Evolutionary conservation across 2,797 vertebrate genomes (phyloP).

Genomic region (Parauchenoglanis punctatus): DNA sequence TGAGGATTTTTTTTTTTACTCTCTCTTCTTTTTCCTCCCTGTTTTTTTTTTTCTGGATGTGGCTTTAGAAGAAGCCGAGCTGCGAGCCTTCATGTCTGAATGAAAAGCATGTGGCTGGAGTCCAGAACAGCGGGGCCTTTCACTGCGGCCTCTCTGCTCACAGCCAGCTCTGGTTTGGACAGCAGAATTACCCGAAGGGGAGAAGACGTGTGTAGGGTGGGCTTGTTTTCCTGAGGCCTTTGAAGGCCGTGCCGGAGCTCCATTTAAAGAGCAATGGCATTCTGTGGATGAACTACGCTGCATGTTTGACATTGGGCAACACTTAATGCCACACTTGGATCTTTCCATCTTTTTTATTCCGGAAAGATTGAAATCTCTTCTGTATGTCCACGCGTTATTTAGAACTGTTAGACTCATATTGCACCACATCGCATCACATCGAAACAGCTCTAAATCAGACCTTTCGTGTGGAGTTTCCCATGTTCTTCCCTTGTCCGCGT

Average conservation of each 20-base stretch:
- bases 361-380: neutral
- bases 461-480: neutral
- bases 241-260: slow-evolving; percentile 32
- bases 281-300: slow-evolving; percentile 1
- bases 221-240: slow-evolving; percentile 50
- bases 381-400: neutral
- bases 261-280: slow-evolving; percentile 32
- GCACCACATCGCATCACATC: neutral
- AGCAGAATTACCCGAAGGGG: slow-evolving; percentile 73
- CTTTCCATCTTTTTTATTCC: neutral
- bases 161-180: slow-evolving; percentile 85
- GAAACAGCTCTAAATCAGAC: neutral
- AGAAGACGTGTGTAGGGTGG: slow-evolving; percentile 59
- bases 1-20: slow-evolving; percentile 67
- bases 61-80: slow-evolving; percentile 81
- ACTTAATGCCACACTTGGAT: slow-evolving; percentile 10
- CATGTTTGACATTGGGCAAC: neutral
- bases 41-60: slow-evolving; percentile 67
- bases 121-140: slow-evolving; percentile 88
- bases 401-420: neutral
- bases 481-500: neutral
- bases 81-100: slow-evolving; percentile 85
- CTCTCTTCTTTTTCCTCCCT: slow-evolving; percentile 21
- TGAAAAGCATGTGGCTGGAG: slow-evolving; percentile 83
- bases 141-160: slow-evolving; percentile 75